A percentile compares a stretch with the other conserved stretches of the same genome.
These are phyloP conservation scores for Pipistrellus kuhlii DNA, from an alignment of 2,797 vertebrate genomes.

Conservation along the genomic window DNA sequence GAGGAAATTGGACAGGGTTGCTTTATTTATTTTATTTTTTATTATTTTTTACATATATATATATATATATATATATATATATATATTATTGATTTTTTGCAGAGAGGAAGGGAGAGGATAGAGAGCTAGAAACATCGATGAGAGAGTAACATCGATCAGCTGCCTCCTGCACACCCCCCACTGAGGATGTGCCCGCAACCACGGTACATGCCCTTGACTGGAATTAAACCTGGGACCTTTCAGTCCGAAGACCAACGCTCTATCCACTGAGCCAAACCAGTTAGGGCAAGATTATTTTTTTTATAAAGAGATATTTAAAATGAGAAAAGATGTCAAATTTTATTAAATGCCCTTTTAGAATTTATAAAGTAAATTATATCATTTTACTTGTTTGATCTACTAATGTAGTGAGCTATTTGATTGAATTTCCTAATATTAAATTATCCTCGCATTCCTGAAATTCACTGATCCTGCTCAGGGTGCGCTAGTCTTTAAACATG, in stretches of 20 bases:
- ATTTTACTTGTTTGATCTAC: constrained; percentile 47
- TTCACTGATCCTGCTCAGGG: not conserved
- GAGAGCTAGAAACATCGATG: too few relatives aligned
- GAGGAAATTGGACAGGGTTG: not conserved
- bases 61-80: too few relatives aligned
- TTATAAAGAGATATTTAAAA: constrained; percentile 7
- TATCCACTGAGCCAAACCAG: too few relatives aligned
- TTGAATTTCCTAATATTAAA: constrained; percentile 48
- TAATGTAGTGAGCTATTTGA: constrained; percentile 32
- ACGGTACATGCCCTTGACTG: too few relatives aligned
- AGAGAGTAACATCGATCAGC: too few relatives aligned
- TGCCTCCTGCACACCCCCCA: too few relatives aligned
- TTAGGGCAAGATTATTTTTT: not conserved
- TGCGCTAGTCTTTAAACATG: not conserved
- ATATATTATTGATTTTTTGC: too few relatives aligned
- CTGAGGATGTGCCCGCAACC: too few relatives aligned
- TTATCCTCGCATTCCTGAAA: not conserved
- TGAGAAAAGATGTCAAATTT: constrained; percentile 1
- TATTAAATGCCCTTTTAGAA: not conserved
- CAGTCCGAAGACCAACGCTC: too few relatives aligned
- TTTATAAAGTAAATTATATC: constrained; percentile 31
- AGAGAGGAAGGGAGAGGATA: too few relatives aligned
- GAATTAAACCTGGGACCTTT: too few relatives aligned
- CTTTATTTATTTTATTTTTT: not conserved
- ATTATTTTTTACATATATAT: too few relatives aligned